Percentiles rank a stretch among this genome's conserved stretches.
Evolutionary conservation across 2,113 vertebrate genomes (phyloP).

Genomic region (Atractosteus spatula): DNA sequence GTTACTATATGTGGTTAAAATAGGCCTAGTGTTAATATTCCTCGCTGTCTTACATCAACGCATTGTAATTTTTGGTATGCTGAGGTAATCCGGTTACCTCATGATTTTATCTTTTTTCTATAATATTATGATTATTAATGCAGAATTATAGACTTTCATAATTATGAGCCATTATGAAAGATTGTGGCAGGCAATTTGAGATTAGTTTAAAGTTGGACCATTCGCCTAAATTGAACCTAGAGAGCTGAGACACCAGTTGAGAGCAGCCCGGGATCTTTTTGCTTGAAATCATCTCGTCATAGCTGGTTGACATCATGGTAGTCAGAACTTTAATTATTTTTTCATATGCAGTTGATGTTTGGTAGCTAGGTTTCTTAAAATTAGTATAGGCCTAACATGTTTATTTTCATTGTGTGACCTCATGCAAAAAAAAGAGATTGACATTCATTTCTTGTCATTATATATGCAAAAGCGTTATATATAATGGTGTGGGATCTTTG

Average conservation of each 20-base stretch:
- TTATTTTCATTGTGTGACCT: neutral
- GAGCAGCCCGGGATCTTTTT: too few species aligned
- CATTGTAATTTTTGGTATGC: neutral
- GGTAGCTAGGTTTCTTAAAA: constrained; percentile 8
- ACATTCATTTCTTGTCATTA: neutral
- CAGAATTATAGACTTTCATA: too few species aligned
- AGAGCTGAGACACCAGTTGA: too few species aligned
- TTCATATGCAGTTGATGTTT: neutral
- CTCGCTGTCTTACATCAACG: neutral
- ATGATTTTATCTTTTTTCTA: too few species aligned
- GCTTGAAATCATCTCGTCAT: too few species aligned
- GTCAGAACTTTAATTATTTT: neutral
- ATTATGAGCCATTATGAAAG: too few species aligned
- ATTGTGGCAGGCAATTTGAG: too few species aligned
- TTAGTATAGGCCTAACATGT: neutral
- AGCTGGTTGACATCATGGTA: too few species aligned
- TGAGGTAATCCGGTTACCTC: neutral
- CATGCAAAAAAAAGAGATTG: neutral
- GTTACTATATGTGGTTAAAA: neutral
- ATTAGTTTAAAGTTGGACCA: too few species aligned
- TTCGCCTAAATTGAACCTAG: too few species aligned
- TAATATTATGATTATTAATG: too few species aligned
- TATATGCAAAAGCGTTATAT: neutral
- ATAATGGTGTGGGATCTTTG: neutral
- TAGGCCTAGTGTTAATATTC: neutral